Percentiles rank a stretch among this genome's conserved stretches.
Conservation (phyloP, 2,797 vertebrate species). For the Mycteria americana region DNA sequence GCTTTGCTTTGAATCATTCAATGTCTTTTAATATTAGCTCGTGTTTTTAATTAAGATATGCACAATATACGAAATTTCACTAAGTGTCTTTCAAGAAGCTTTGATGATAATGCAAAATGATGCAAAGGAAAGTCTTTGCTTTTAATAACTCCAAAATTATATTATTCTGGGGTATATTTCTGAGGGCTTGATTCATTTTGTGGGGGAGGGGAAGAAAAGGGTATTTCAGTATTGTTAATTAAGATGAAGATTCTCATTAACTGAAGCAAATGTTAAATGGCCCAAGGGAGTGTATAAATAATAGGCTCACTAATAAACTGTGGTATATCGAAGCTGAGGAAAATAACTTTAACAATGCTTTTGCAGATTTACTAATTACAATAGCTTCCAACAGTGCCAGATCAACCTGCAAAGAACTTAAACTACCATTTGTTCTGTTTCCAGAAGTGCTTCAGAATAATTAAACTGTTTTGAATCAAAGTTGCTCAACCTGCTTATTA, state of each 20-base stretch:
- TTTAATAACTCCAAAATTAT: conserved; percentile 28
- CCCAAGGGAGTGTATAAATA: conserved; percentile 42
- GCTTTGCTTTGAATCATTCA: conserved; percentile 1
- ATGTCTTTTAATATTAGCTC: not conserved
- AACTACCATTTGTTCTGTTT: conserved; percentile 19
- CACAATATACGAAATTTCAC: not conserved
- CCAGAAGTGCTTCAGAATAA: conserved; percentile 37
- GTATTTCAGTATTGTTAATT: conserved; percentile 54
- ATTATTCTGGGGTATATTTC: conserved; percentile 27
- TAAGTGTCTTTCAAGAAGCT: conserved; percentile 10
- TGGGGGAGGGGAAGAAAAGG: not conserved
- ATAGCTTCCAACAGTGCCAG: conserved; percentile 32
- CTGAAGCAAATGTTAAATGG: conserved; percentile 52
- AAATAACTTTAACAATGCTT: conserved; percentile 48
- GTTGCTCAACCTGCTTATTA: conserved; percentile 12
- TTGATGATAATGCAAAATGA: conserved; percentile 41
- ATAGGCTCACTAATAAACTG: conserved; percentile 48
- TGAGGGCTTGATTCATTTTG: not conserved
- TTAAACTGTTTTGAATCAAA: conserved; percentile 39
- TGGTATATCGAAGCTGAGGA: not conserved
- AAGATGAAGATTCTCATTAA: conserved; percentile 61
- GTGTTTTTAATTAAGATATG: conserved; percentile 48
- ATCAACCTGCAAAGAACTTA: conserved; percentile 38
- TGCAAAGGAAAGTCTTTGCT: not conserved
- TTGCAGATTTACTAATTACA: conserved; percentile 59